These are phyloP conservation scores for Albula goreensis DNA, from an alignment of 2,113 vertebrate species.

Conservation along the genomic window DNA sequence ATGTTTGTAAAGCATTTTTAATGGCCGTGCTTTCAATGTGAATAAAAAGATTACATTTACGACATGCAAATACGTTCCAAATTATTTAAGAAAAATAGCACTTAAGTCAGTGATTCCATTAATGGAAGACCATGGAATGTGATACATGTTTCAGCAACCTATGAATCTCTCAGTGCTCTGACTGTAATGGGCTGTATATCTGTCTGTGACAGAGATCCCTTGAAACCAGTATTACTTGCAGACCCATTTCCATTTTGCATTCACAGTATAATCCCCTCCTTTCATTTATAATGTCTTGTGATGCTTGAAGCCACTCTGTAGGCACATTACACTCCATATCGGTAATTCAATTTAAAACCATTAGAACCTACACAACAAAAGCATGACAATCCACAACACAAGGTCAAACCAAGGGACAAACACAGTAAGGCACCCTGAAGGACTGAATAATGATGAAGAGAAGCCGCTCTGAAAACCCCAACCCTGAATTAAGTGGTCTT, in stretches of 20 bases:
- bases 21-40: too few relatives aligned
- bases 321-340: conserved; percentile 45
- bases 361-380: conserved; percentile 39
- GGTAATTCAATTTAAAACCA: conserved; percentile 66
- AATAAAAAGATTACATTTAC: too few relatives aligned
- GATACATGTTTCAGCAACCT: conserved; percentile 52
- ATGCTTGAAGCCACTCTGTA: conserved; percentile 45
- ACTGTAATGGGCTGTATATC: conserved; percentile 64
- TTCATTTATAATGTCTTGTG: conserved; percentile 53
- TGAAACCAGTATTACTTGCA: conserved; percentile 62
- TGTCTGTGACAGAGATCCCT: conserved; percentile 56
- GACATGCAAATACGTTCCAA: too few relatives aligned
- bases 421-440: neutral
- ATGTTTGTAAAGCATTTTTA: too few relatives aligned
- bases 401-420: conserved; percentile 28
- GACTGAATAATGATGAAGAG: neutral
- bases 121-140: neutral
- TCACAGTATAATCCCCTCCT: conserved; percentile 61
- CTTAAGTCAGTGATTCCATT: neutral
- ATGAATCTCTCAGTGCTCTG: conserved; percentile 49
- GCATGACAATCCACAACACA: conserved; percentile 43
- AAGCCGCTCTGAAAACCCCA: neutral
- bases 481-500: neutral
- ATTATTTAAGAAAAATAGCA: neutral
- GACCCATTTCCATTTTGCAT: conserved; percentile 58